phyloP scores from a whole-genome alignment of 2,888 invertebrate genomes.

The Timandra comae region DNA sequence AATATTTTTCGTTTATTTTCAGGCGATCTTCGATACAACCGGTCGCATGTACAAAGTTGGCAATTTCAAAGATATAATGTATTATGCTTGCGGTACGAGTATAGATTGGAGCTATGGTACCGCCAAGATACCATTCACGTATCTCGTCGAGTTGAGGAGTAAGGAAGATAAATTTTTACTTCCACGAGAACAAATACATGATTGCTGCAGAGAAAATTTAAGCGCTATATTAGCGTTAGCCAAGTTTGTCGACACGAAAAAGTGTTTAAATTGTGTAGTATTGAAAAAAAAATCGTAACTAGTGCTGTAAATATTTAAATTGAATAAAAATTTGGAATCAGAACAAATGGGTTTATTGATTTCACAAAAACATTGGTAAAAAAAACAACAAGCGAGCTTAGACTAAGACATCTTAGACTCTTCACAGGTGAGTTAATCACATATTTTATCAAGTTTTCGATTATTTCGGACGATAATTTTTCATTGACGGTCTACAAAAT shows the following conservation, averaged over 20 bases:
- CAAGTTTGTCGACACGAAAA: conserved; percentile 47
- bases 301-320: conserved; percentile 5
- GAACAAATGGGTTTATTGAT: conserved; percentile 2
- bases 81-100: conserved; percentile 60
- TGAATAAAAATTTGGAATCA: conserved; percentile 2
- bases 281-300: conserved; percentile 23
- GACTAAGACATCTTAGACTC: too few species aligned
- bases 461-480: too few species aligned
- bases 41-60: conserved; percentile 68
- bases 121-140: conserved; percentile 61
- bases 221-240: conserved; percentile 51
- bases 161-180: conserved; percentile 52
- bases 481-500: conserved; percentile 48
- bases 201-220: conserved; percentile 51
- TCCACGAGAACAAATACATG: conserved; percentile 51
- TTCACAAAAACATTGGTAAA: too few species aligned
- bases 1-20: conserved; percentile 17
- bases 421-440: too few species aligned
- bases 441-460: too few species aligned
- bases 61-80: conserved; percentile 66
- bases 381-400: too few species aligned
- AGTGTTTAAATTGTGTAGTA: conserved; percentile 43
- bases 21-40: conserved; percentile 60
- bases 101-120: conserved; percentile 69
- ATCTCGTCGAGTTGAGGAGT: conserved; percentile 57